Percentiles rank a stretch among this genome's conserved stretches.
These are phyloP conservation scores for Drepana falcataria DNA, from an alignment of 2,888 invertebrate species.

Conservation along the genomic window DNA sequence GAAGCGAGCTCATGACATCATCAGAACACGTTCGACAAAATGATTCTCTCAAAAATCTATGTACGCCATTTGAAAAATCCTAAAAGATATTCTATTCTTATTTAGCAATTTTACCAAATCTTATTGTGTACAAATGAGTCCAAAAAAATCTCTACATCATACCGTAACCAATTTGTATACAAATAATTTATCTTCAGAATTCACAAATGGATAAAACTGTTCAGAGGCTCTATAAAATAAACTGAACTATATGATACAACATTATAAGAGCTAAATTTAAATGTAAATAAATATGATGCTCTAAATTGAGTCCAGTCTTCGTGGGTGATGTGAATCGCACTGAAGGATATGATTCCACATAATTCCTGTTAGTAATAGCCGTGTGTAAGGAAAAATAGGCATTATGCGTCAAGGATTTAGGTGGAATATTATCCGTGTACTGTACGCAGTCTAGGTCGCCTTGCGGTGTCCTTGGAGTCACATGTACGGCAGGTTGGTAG, in stretches of 20 bases:
- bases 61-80: constrained; percentile 27
- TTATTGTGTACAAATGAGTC: too few relatives aligned
- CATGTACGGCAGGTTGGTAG: constrained; percentile 69
- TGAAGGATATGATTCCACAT: neutral
- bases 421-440: constrained; percentile 15
- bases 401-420: neutral
- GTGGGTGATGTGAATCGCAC: neutral
- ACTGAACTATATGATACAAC: too few relatives aligned
- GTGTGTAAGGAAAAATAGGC: too few relatives aligned
- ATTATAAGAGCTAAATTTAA: too few relatives aligned
- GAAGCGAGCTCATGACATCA: constrained; percentile 21
- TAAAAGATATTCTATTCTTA: too few relatives aligned
- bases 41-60: constrained; percentile 30
- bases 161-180: too few relatives aligned
- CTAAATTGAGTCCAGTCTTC: neutral
- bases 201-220: too few relatives aligned
- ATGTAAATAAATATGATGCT: constrained; percentile 1
- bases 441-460: constrained; percentile 37
- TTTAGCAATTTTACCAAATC: too few relatives aligned
- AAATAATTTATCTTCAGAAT: too few relatives aligned
- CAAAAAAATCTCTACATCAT: too few relatives aligned
- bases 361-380: neutral
- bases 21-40: constrained; percentile 36
- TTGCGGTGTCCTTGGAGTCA: constrained; percentile 50
- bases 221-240: too few relatives aligned